Evolutionary conservation across 2,797 vertebrate species (phyloP).

Genomic region (Vireo griseus): DNA sequence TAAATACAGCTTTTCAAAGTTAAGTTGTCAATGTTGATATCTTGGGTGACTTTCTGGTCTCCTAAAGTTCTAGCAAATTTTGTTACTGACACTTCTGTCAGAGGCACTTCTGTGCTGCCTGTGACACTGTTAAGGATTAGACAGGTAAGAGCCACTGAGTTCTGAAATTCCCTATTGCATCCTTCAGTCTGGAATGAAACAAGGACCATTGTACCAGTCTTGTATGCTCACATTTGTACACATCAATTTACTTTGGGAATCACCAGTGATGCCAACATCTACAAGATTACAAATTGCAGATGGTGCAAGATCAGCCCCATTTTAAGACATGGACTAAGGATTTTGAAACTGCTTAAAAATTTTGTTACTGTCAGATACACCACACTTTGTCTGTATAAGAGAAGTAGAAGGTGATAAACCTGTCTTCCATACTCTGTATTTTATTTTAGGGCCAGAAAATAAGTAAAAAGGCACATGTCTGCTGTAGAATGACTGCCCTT

Average conservation of each 20-base stretch:
- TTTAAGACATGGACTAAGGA: not conserved
- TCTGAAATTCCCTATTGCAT: not conserved
- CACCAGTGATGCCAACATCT: not conserved
- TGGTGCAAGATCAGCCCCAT: not conserved
- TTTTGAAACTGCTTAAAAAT: not conserved
- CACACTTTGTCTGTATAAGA: not conserved
- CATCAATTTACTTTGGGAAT: not conserved
- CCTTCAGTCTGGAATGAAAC: not conserved
- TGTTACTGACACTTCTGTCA: not conserved
- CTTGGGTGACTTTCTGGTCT: not conserved
- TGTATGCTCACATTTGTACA: not conserved
- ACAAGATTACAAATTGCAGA: not conserved
- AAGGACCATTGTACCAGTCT: not conserved
- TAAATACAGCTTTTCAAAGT: not conserved
- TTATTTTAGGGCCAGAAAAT: not conserved
- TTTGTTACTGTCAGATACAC: not conserved
- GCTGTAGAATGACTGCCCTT: not conserved
- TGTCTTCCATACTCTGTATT: not conserved
- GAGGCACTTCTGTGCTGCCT: not conserved
- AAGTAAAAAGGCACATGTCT: not conserved
- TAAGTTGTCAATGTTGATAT: not conserved
- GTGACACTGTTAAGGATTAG: not conserved
- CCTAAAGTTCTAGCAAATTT: not conserved
- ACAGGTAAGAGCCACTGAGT: not conserved
- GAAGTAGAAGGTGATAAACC: not conserved